Evolutionary conservation across 2,888 invertebrate species (phyloP).

Genomic region (Gonocerus acuteangulatus): DNA sequence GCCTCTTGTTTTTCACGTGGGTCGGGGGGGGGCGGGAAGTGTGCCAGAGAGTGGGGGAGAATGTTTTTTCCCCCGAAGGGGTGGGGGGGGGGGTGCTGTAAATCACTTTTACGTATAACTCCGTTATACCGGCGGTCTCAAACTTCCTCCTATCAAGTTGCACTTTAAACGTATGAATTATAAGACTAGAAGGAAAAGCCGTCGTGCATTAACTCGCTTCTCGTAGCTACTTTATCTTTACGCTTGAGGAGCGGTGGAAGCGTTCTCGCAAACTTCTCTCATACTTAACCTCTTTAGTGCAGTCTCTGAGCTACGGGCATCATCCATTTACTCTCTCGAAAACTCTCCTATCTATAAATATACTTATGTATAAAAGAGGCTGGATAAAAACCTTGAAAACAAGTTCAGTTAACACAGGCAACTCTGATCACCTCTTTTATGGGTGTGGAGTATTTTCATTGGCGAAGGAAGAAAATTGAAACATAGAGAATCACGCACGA

Average conservation of each 20-base stretch:
- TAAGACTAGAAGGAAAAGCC: neutral
- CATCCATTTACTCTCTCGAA: no score
- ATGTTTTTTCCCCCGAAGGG: neutral
- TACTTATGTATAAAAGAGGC: no score
- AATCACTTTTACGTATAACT: neutral
- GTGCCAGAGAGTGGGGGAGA: neutral
- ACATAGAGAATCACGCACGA: no score
- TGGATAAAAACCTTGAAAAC: no score
- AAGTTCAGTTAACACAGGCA: no score
- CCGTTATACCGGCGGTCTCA: neutral
- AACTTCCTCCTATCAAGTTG: neutral
- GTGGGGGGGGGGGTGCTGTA: neutral
- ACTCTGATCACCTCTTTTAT: no score
- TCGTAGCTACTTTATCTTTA: conserved; percentile 5
- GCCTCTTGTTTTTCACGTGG: no score
- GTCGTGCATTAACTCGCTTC: neutral
- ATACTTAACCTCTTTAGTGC: conserved; percentile 16
- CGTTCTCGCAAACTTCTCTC: conserved; percentile 4
- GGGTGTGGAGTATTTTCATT: no score
- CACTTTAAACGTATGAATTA: neutral
- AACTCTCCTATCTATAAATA: no score
- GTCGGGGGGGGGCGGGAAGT: neutral
- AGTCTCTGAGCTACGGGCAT: no score
- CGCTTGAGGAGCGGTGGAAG: neutral
- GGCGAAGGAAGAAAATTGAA: no score